Base-by-base conservation (phyloP, 2,888 invertebrate species). In the Metellina segmentata region DNA sequence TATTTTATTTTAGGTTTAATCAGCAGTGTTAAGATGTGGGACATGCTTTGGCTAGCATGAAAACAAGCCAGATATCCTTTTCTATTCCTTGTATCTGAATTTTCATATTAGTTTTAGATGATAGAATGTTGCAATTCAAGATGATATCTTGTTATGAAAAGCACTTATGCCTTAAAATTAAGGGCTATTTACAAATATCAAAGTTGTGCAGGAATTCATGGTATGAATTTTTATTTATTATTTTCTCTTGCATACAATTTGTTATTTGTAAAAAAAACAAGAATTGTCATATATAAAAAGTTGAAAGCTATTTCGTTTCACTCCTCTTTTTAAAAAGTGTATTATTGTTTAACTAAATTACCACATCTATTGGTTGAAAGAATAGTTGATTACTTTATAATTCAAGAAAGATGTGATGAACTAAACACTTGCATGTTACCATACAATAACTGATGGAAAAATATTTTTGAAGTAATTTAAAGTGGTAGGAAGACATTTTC, bases 141-240 rank as follows among this genome's bases (percentile, higher is more conserved):
- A 78, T 78, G 51, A 19, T 52, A 13, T 78, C n/a, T 16, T 19
- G 51, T 52, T 78, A 19, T 61, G 79, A 79, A 61, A 79, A 79
- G 16, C 16, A 13, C 16, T 20, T 79, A 7, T 79, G 16, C 20
- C 6, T 61, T 34, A 34, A 20, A 13, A 7, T 79, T 34, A 7
- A 34, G 20, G 19, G 53, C 53, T 34, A 61, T 79, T 61, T 79
- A 20, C 52, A 53, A 79, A 13, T 61, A 34, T 20, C 79, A 20
- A 79, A 61, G 16, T 20, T 79, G 16, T 16, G 34, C 13, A 9
- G 8, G 34, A 8, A 61, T 2, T 61, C 34, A 9, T 20, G 61
- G 79, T 79, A 79, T 61, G 8, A 16, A 77, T 16, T 16, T 13
- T 52, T 48, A 1, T 53, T 53, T 53, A 19, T 48, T 6, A 5